A percentile compares a stretch with the other conserved stretches of the same genome.
Evolutionary conservation across 2,888 invertebrate genomes (phyloP).

Genomic region (Melipona beecheii): DNA sequence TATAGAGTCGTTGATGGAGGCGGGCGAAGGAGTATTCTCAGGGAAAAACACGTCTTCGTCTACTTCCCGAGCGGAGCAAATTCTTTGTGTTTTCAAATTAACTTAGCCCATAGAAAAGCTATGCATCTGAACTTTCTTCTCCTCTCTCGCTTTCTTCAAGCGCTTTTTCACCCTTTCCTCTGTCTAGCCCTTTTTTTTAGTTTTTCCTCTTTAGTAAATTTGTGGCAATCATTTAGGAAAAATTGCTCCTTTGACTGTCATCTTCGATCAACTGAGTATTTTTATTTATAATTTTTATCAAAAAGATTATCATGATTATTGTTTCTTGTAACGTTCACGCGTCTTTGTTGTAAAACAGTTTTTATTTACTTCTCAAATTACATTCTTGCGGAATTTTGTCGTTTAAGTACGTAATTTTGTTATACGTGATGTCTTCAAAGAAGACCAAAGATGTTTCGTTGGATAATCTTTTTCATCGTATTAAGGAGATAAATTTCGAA

Average conservation of each 20-base stretch:
- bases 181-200: background rate
- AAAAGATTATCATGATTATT: too few species aligned
- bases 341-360: too few species aligned
- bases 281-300: too few species aligned
- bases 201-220: background rate
- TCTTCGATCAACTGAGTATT: too few species aligned
- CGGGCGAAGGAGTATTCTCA: slow-evolving; percentile 51
- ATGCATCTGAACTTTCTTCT: slow-evolving; percentile 57
- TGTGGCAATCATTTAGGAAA: slow-evolving; percentile 26
- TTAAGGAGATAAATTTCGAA: background rate
- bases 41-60: slow-evolving; percentile 68
- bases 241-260: background rate
- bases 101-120: slow-evolving; percentile 70
- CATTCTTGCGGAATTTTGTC: too few species aligned
- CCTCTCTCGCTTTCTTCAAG: slow-evolving; percentile 30
- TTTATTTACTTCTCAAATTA: too few species aligned
- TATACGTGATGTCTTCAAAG: too few species aligned
- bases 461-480: too few species aligned
- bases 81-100: slow-evolving; percentile 77
- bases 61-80: slow-evolving; percentile 67
- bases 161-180: slow-evolving; percentile 14
- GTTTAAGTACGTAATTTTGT: too few species aligned
- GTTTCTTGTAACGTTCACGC: background rate
- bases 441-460: too few species aligned
- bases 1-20: slow-evolving; percentile 36